phyloP scores from a whole-genome alignment of 2,797 vertebrate genomes.

The Squalus acanthias region DNA sequence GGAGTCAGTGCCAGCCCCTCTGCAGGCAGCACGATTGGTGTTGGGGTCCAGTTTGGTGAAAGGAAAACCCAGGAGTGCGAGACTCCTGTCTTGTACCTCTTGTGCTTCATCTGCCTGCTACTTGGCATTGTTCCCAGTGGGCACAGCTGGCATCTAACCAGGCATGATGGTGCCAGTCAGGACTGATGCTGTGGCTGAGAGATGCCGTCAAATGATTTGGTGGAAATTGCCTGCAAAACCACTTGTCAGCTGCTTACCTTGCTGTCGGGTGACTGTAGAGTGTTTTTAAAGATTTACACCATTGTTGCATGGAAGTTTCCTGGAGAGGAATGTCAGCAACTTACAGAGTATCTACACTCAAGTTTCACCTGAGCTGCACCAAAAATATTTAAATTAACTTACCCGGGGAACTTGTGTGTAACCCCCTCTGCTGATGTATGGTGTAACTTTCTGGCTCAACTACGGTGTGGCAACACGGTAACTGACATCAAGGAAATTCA shows the following conservation, averaged over 20 bases:
- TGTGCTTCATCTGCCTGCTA: neutral
- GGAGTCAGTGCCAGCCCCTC: neutral
- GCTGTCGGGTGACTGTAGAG: neutral
- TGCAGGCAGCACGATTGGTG: neutral
- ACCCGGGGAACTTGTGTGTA: neutral
- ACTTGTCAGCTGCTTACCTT: neutral
- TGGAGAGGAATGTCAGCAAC: neutral
- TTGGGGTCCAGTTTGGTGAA: neutral
- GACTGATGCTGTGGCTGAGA: neutral
- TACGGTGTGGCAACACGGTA: neutral
- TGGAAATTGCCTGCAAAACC: neutral
- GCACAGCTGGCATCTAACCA: neutral
- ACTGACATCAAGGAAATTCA: neutral
- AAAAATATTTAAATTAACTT: neutral
- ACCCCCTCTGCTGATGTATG: neutral
- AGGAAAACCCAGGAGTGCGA: neutral
- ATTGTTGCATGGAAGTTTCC: neutral
- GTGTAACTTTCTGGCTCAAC: neutral
- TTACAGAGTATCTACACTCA: neutral
- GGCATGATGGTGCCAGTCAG: neutral
- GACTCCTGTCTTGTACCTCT: neutral
- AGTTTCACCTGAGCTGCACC: neutral
- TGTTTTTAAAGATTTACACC: neutral
- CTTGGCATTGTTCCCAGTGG: neutral
- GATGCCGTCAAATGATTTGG: neutral